A percentile compares a stretch with the other conserved stretches of the same genome.
phyloP scores from a whole-genome alignment of 2,888 invertebrate species.

The Ophion costatus region DNA sequence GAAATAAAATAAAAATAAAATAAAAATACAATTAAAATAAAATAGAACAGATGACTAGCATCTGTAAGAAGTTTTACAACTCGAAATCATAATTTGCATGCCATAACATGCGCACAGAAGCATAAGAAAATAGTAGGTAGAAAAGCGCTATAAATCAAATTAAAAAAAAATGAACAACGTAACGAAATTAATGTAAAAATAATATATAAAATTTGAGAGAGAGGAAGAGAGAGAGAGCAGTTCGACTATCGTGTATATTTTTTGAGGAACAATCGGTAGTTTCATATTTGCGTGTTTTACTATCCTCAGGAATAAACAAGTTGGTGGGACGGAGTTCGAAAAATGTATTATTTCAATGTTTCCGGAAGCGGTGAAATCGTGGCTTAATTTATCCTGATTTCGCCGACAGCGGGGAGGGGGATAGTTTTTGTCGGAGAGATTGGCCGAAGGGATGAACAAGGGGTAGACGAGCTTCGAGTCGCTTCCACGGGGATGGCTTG shows the following conservation, averaged over 20 bases:
- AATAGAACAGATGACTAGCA: too few relatives aligned
- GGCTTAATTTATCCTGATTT: conserved; percentile 27
- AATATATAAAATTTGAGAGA: too few relatives aligned
- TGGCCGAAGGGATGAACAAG: conserved; percentile 32
- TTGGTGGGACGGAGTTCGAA: conserved; percentile 22
- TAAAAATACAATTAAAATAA: too few relatives aligned
- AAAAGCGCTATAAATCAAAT: too few relatives aligned
- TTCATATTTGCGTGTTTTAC: conserved; percentile 57
- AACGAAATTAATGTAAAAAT: too few relatives aligned
- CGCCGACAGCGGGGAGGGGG: conserved; percentile 6
- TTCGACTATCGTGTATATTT: conserved; percentile 27
- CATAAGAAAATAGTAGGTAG: too few relatives aligned
- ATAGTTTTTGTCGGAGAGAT: not conserved
- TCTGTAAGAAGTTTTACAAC: too few relatives aligned
- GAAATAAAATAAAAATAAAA: too few relatives aligned
- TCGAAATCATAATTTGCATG: too few relatives aligned
- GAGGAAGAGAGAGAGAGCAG: not conserved
- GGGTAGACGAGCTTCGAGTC: conserved; percentile 58
- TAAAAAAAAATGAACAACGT: too few relatives aligned
- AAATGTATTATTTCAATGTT: conserved; percentile 58
- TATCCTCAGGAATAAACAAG: not conserved
- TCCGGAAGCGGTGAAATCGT: conserved; percentile 45
- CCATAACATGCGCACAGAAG: too few relatives aligned
- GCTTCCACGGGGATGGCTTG: conserved; percentile 63
- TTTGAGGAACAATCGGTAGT: conserved; percentile 57